Conservation (phyloP, 2,797 vertebrate genomes). For the Psittacula derbiana region DNA sequence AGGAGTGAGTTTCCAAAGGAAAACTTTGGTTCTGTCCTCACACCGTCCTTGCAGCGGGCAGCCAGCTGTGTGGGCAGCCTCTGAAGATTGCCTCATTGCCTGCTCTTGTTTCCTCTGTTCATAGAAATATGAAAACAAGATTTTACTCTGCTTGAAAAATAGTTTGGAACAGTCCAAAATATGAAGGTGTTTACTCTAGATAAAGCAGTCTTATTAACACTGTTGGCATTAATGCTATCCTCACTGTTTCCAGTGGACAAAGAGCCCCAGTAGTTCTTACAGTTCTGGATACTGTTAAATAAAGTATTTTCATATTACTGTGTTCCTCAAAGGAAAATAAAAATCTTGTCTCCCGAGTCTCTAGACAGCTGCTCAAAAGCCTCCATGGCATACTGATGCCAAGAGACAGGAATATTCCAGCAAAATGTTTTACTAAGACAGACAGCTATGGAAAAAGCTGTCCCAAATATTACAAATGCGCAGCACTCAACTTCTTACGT, state of each 20-base stretch:
- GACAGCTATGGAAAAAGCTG: constrained; percentile 42
- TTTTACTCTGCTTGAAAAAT: background rate
- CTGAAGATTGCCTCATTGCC: constrained; percentile 58
- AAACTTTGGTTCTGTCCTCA: constrained; percentile 14
- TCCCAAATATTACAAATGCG: constrained; percentile 34
- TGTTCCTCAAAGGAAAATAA: background rate
- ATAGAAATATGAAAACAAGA: constrained; percentile 59
- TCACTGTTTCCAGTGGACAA: background rate
- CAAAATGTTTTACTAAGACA: background rate
- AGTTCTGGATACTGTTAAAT: background rate
- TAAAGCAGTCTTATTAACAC: background rate
- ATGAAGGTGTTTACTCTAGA: background rate
- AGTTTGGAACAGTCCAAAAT: background rate
- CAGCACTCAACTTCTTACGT: constrained; percentile 33
- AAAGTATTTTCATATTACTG: background rate
- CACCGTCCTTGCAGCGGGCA: constrained; percentile 18
- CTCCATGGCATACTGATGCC: background rate
- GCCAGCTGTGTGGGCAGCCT: constrained; percentile 67
- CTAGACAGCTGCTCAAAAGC: background rate
- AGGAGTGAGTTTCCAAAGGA: constrained; percentile 47
- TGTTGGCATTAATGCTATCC: background rate
- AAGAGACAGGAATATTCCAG: background rate
- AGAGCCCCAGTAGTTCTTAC: background rate
- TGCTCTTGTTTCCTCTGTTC: constrained; percentile 48
- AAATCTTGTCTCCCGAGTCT: background rate